Evolutionary conservation across 1,140 invertebrate species (phyloP).

Genomic region (Drosophila nannoptera): DNA sequence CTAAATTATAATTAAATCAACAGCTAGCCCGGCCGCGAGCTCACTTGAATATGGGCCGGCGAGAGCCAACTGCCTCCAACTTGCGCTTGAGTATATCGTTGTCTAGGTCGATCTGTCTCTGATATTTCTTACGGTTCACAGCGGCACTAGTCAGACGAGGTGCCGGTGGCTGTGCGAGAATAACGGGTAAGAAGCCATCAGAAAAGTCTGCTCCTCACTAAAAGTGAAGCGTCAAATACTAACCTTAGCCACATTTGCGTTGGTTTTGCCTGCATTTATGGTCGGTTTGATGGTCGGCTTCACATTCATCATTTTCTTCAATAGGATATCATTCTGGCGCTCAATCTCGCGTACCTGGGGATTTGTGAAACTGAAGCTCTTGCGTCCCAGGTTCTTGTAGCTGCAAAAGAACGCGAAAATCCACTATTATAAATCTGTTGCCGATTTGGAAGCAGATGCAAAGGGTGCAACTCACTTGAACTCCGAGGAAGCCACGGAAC

Average conservation of each 20-base stretch:
- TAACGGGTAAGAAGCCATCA: no score
- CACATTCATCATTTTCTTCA: conserved; percentile 71
- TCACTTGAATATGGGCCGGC: conserved; percentile 61
- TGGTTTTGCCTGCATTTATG: conserved; percentile 38
- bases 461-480: conserved; percentile 46
- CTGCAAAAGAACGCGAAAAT: conserved; percentile 10
- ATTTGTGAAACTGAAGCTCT: conserved; percentile 75
- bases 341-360: conserved; percentile 76
- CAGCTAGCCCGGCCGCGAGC: background rate
- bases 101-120: conserved; percentile 74
- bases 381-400: conserved; percentile 63
- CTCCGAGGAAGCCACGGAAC: conserved; percentile 56
- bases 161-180: background rate
- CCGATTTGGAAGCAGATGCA: background rate
- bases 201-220: no score
- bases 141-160: conserved; percentile 64
- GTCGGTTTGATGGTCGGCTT: conserved; percentile 60
- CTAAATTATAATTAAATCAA: conserved; percentile 54
- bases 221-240: no score
- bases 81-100: conserved; percentile 74
- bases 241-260: conserved; percentile 28
- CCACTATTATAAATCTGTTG: no score
- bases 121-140: conserved; percentile 72
- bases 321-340: conserved; percentile 69
- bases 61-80: conserved; percentile 65